phyloP scores from a whole-genome alignment of 2,888 invertebrate genomes.

The Candidula unifasciata region DNA sequence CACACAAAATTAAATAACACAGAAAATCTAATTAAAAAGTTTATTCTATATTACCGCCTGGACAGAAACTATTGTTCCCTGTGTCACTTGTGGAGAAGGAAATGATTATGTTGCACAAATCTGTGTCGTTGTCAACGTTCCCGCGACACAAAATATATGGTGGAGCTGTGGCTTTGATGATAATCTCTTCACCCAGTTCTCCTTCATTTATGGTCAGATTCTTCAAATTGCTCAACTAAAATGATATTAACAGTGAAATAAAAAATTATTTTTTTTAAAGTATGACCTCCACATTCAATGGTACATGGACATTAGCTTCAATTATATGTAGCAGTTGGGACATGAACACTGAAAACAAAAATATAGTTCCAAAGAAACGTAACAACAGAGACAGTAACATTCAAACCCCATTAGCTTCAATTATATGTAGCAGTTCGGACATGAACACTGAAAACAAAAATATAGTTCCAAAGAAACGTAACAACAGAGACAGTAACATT shows the following conservation, averaged over 20 bases:
- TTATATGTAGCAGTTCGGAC: too few species aligned
- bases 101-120: constrained; percentile 40
- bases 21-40: too few species aligned
- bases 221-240: constrained; percentile 39
- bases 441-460: too few species aligned
- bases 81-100: constrained; percentile 19
- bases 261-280: too few species aligned
- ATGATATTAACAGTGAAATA: neutral
- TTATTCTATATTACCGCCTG: constrained; percentile 50
- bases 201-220: constrained; percentile 54
- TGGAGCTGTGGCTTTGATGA: constrained; percentile 53
- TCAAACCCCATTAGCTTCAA: too few species aligned
- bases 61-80: constrained; percentile 14
- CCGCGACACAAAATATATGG: constrained; percentile 57
- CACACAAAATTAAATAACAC: too few species aligned
- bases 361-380: too few species aligned
- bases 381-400: too few species aligned
- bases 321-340: too few species aligned
- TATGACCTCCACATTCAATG: neutral
- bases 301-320: neutral
- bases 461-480: too few species aligned
- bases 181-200: constrained; percentile 41
- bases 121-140: constrained; percentile 39
- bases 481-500: too few species aligned
- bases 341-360: too few species aligned